phyloP scores from a whole-genome alignment of 2,113 vertebrate genomes.

The Acrocephalus arundinaceus region DNA sequence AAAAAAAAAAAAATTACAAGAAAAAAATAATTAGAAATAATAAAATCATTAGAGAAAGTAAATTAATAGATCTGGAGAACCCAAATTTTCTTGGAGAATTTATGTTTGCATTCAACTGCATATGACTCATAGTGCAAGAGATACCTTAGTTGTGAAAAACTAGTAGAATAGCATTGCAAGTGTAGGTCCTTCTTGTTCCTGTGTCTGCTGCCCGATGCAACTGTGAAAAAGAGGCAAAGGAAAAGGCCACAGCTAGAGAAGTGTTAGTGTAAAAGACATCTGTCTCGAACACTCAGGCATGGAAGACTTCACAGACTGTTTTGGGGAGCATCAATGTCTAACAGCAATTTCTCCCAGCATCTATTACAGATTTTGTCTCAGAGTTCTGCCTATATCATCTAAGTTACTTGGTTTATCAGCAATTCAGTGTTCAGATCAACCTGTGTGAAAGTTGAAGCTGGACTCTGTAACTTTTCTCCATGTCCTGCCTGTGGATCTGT shows the following conservation, averaged over 20 bases:
- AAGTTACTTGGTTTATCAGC: background rate
- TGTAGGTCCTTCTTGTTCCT: background rate
- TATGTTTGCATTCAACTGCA: background rate
- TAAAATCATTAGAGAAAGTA: background rate
- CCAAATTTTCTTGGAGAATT: background rate
- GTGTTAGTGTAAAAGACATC: background rate
- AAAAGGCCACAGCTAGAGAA: background rate
- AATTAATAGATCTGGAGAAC: background rate
- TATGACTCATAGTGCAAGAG: background rate
- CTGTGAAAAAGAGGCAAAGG: background rate
- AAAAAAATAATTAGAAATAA: background rate
- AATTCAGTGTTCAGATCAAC: background rate
- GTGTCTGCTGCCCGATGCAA: background rate
- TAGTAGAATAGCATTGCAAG: background rate
- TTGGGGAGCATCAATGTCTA: background rate
- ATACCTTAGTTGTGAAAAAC: background rate
- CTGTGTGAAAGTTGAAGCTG: background rate
- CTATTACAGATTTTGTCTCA: background rate
- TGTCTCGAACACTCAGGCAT: fast-evolving
- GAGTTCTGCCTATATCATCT: background rate
- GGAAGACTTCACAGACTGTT: background rate
- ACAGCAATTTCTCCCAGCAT: background rate
- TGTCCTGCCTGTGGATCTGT: background rate
- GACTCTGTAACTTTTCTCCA: background rate
- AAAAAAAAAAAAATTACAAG: background rate